A percentile compares a stretch with the other conserved stretches of the same genome.
Evolutionary conservation across 2,113 vertebrate genomes (phyloP).

Genomic region (Apaloderma vittatum): DNA sequence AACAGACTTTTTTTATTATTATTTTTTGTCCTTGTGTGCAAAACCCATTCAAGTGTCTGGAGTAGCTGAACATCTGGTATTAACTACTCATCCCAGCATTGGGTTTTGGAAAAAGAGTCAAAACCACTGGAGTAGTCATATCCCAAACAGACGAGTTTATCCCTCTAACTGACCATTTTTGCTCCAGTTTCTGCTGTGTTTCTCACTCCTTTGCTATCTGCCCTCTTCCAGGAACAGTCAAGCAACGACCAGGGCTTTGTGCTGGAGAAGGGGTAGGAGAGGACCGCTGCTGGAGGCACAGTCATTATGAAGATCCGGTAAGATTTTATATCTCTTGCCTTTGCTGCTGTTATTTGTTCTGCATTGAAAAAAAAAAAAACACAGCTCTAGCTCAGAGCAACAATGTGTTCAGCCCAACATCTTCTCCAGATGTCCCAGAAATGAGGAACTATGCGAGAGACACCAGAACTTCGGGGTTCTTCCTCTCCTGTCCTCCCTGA

Average conservation of each 20-base stretch:
- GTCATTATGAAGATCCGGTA: neutral
- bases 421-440: neutral
- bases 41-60: neutral
- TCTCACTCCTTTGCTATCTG: neutral
- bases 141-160: neutral
- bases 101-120: neutral
- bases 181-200: neutral
- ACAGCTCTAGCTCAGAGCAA: neutral
- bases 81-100: neutral
- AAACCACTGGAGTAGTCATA: neutral
- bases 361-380: neutral
- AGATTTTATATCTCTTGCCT: neutral
- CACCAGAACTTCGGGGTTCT: too few species aligned
- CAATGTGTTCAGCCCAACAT: neutral
- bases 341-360: neutral
- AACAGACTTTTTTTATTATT: neutral
- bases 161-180: neutral
- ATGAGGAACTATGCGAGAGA: neutral
- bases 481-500: neutral
- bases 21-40: neutral
- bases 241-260: neutral
- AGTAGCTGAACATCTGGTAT: neutral
- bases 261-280: neutral
- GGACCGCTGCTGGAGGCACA: neutral
- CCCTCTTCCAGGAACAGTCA: neutral